Percentiles rank a stretch among this genome's conserved stretches.
phyloP scores from a whole-genome alignment of 2,113 vertebrate species.

The Calidris pygmaea region DNA sequence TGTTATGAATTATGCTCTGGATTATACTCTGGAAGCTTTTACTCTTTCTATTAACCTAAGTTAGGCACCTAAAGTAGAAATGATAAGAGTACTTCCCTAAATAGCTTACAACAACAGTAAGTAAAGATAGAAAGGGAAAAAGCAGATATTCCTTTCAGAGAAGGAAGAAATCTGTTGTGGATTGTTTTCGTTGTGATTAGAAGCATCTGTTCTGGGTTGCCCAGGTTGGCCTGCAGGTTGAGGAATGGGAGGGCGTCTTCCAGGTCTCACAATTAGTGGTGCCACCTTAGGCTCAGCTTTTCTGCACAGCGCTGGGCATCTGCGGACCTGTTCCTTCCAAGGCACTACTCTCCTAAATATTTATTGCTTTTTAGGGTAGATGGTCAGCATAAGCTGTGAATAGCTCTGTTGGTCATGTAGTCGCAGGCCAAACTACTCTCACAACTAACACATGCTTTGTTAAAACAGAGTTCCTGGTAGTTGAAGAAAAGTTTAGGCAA shows the following conservation, averaged over 20 bases:
- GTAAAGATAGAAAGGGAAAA: neutral
- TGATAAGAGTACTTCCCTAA: neutral
- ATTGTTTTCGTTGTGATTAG: neutral
- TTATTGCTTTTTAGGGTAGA: neutral
- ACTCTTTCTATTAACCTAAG: neutral
- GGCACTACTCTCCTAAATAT: neutral
- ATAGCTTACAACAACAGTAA: neutral
- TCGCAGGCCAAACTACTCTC: neutral
- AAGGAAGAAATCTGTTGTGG: neutral
- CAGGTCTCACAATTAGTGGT: neutral
- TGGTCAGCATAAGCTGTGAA: neutral
- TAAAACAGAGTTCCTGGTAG: neutral
- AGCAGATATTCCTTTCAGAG: neutral
- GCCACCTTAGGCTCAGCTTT: neutral
- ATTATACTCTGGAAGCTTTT: neutral
- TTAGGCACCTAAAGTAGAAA: neutral
- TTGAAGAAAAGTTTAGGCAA: neutral
- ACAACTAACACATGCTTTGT: neutral
- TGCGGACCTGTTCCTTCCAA: neutral
- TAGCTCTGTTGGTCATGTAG: neutral
- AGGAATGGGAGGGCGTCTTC: neutral
- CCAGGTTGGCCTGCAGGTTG: neutral
- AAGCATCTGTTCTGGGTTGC: neutral
- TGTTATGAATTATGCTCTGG: neutral
- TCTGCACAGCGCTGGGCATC: accelerated